Evolutionary conservation across 2,888 invertebrate species (phyloP), one percentile per base, ranked within the genome.

Genomic region (Agonopterix arenella): DNA sequence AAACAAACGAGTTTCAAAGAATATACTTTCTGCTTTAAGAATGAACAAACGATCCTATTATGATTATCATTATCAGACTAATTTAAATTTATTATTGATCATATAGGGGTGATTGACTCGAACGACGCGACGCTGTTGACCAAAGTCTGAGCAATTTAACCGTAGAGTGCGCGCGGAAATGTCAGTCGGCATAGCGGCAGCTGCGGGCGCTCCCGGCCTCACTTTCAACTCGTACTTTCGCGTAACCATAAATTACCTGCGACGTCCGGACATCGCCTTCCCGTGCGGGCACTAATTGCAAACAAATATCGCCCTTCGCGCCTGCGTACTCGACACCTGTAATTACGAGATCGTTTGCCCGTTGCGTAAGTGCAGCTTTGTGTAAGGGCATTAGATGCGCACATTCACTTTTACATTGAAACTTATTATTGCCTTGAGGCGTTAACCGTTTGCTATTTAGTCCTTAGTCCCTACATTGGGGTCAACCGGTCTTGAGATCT

Each of bases 271-370:
- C 73, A 69, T 61, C 66, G 70, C 66, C 70, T 76, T 75, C 71
- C 77, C 73, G 73, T 75, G 71, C 75, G 74, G 70, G 49, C 44
- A 64, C 70, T 79, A 81, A 80, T 81, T 80, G 78, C 79, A 67
- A 72, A 73, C 82, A 81, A 82, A 82, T 80, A 80, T 76, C 73
- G 70, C 76, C 78, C 78, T 75, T 76, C 70, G 70, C 73, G 71
- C 75, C 69, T 68, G 65, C 68, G 60, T 48, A 60, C 64, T 56
- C 58, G 52, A 61, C 65, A 68, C 69, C 70, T 55, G 66, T 68
- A 76, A 80, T 79, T 80, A 76, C 61, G 64, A 58, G 62, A 71
- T 69, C 69, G 64, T 61, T 66, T 62, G 60, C 61, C 57, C 55
- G 59, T 60, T 54, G 57, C 59, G 55, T 70, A 74, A 75, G 64